phyloP scores from a whole-genome alignment of 2,797 vertebrate species.

The Xiphorhynchus erythropygius region DNA sequence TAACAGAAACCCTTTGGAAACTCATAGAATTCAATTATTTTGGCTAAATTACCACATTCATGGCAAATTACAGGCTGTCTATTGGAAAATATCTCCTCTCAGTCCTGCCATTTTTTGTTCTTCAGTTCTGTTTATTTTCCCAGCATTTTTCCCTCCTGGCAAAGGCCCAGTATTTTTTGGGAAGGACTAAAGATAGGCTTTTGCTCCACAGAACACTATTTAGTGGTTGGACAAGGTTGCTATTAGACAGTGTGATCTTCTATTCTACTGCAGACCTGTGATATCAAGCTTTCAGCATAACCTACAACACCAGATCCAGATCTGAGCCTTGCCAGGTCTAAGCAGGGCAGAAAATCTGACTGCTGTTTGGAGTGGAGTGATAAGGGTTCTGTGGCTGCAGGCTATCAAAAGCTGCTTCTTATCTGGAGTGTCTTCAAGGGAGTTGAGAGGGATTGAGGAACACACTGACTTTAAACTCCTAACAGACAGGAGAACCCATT shows the following conservation, averaged over 20 bases:
- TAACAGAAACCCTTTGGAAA: slow-evolving; percentile 38
- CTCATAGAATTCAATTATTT: slow-evolving; percentile 47
- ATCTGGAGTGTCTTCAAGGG: neutral
- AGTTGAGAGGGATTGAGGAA: neutral
- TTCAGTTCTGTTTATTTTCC: slow-evolving; percentile 56
- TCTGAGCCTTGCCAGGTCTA: neutral
- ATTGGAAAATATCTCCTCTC: slow-evolving; percentile 63
- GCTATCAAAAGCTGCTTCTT: neutral
- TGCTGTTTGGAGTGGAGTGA: neutral
- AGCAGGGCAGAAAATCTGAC: neutral
- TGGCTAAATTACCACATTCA: slow-evolving; percentile 54
- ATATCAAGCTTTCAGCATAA: slow-evolving; percentile 23
- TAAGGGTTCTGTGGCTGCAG: neutral
- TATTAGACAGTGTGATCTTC: slow-evolving; percentile 38
- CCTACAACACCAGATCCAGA: neutral
- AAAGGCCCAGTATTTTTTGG: slow-evolving; percentile 49
- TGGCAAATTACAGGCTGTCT: slow-evolving; percentile 65
- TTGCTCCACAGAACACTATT: slow-evolving; percentile 41
- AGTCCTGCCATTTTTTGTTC: slow-evolving; percentile 46
- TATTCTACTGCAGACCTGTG: neutral
- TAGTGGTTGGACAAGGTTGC: slow-evolving; percentile 55
- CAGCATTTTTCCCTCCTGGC: slow-evolving; percentile 51
- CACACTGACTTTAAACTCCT: neutral
- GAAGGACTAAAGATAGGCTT: slow-evolving; percentile 56
- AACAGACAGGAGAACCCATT: neutral